phyloP scores from a whole-genome alignment of 2,113 vertebrate species.

The Sporophila hypoxantha region DNA sequence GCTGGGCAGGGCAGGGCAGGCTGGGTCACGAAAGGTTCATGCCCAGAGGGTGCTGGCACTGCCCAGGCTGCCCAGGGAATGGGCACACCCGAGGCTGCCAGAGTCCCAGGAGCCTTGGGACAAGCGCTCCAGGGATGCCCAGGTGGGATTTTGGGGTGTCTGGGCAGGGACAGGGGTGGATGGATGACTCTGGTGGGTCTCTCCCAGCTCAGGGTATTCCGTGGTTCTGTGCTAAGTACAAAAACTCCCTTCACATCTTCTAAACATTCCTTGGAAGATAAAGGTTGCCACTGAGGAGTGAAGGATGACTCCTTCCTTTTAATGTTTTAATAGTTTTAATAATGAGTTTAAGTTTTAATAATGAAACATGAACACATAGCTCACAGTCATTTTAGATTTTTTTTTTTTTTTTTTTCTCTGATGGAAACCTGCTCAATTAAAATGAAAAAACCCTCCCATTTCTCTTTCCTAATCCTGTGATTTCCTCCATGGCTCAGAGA shows the following conservation, averaged over 20 bases:
- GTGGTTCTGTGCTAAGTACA: not conserved
- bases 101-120: not conserved
- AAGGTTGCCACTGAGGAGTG: not conserved
- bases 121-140: not conserved
- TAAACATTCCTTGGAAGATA: not conserved
- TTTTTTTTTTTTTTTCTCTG: not conserved
- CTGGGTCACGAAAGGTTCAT: not conserved
- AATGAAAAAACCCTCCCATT: not conserved
- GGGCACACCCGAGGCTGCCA: not conserved
- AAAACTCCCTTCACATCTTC: not conserved
- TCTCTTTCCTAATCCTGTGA: not conserved
- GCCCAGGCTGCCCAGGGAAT: not conserved
- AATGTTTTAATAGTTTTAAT: not conserved
- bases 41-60: not conserved
- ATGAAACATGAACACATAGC: not conserved
- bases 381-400: not conserved
- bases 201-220: not conserved
- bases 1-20: fast-evolving
- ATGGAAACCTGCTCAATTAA: not conserved
- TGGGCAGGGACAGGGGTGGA: fast-evolving
- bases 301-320: not conserved
- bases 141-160: not conserved
- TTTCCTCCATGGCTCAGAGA: not conserved
- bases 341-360: not conserved
- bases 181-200: not conserved